Percentiles rank a stretch among this genome's conserved stretches.
Conservation (phyloP, 2,888 invertebrate genomes). For the Adelphocoris suturalis region DNA sequence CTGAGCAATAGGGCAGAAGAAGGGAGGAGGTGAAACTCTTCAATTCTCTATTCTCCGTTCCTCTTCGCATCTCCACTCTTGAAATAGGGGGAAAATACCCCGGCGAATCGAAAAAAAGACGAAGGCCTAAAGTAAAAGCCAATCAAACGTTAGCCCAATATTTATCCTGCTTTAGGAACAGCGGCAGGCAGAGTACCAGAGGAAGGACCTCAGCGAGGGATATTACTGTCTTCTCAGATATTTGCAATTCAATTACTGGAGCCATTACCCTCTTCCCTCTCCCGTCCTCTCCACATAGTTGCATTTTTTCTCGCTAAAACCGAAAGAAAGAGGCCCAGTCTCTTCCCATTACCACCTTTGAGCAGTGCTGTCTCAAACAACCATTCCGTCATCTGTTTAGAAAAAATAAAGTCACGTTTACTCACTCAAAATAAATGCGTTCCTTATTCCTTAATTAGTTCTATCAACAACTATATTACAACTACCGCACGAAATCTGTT, state of each 20-base stretch:
- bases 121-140: slow-evolving; percentile 56
- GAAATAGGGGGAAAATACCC: not conserved
- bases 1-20: not conserved
- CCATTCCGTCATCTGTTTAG: not conserved
- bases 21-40: not conserved
- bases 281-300: not conserved
- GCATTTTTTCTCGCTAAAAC: not conserved
- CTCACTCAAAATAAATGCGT: too few species aligned
- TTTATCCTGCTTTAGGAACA: slow-evolving; percentile 59
- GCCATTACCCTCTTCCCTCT: slow-evolving; percentile 54
- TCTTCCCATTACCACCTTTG: slow-evolving; percentile 40
- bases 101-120: slow-evolving; percentile 5
- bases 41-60: slow-evolving; percentile 21
- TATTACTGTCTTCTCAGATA: slow-evolving; percentile 67
- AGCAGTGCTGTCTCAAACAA: slow-evolving; percentile 28
- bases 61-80: slow-evolving; percentile 1
- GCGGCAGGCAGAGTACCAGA: not conserved
- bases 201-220: slow-evolving; percentile 13
- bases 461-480: too few species aligned
- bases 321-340: not conserved
- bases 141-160: slow-evolving; percentile 66
- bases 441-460: too few species aligned
- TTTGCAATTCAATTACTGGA: slow-evolving; percentile 68
- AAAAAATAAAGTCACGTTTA: not conserved
- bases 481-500: too few species aligned